These are phyloP conservation scores for Choristoneura fumiferana DNA, from an alignment of 1,140 invertebrate species.

Conservation along the genomic window DNA sequence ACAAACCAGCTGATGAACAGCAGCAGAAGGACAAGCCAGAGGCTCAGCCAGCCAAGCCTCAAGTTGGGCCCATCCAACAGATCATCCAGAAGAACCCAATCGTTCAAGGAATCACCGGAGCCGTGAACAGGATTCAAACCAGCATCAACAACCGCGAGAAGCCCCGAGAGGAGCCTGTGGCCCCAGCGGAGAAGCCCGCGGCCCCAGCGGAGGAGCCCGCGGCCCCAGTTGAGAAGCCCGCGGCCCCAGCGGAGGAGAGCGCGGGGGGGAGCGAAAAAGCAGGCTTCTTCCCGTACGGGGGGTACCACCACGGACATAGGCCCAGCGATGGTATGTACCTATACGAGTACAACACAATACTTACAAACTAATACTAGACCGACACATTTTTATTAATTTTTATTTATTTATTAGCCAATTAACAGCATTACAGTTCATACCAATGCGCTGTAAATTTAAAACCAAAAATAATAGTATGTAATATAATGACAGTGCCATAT, in stretches of 20 bases:
- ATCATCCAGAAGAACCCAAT: slow-evolving; percentile 60
- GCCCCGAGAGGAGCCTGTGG: slow-evolving; percentile 36
- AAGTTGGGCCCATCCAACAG: slow-evolving; percentile 48
- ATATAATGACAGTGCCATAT: too few species aligned
- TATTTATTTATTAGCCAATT: too few species aligned
- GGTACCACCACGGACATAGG: slow-evolving; percentile 2
- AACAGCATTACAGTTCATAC: too few species aligned
- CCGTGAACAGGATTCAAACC: slow-evolving; percentile 51
- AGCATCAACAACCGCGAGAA: slow-evolving; percentile 41
- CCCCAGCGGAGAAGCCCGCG: too few species aligned
- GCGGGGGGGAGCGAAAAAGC: slow-evolving; percentile 22
- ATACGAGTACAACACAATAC: not conserved
- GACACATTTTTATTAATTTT: too few species aligned
- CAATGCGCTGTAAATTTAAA: too few species aligned
- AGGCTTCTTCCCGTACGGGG: slow-evolving; percentile 6
- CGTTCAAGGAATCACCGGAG: slow-evolving; percentile 46
- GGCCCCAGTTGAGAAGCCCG: too few species aligned
- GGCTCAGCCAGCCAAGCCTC: slow-evolving; percentile 1
- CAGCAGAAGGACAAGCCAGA: slow-evolving; percentile 19
- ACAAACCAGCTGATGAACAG: slow-evolving; percentile 22
- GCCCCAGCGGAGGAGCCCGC: too few species aligned
- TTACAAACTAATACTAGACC: too few species aligned
- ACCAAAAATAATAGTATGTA: too few species aligned
- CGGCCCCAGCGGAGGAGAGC: too few species aligned
- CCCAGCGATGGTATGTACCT: slow-evolving; percentile 10